phyloP scores from a whole-genome alignment of 2,113 vertebrate genomes.

The Arenaria interpres region DNA sequence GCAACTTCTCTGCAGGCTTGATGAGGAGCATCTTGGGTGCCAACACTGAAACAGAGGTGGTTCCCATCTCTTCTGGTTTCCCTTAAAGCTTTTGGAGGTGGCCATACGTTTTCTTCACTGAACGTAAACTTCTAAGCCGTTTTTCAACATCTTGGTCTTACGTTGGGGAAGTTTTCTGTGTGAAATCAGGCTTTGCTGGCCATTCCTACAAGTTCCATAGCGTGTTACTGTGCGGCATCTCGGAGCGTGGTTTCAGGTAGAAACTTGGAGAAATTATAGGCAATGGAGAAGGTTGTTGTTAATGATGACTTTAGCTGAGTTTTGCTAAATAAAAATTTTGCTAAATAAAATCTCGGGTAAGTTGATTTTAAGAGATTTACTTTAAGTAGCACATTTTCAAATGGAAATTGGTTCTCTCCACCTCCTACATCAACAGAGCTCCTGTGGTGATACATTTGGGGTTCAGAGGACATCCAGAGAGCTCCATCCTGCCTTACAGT shows the following conservation, averaged over 20 bases:
- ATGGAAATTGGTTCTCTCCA: neutral
- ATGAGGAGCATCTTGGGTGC: neutral
- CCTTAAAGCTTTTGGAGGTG: neutral
- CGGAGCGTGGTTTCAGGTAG: neutral
- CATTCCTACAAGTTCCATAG: neutral
- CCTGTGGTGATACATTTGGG: neutral
- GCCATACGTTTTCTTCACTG: fast-evolving
- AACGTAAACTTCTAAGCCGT: neutral
- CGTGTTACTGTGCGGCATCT: fast-evolving
- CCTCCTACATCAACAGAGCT: neutral
- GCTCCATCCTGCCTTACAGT: neutral
- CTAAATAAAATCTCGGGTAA: neutral
- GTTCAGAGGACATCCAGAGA: neutral
- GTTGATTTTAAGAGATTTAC: neutral
- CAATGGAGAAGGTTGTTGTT: neutral
- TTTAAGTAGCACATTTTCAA: neutral
- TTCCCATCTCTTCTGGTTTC: neutral
- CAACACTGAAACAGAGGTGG: neutral
- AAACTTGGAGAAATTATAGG: neutral
- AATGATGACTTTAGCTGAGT: neutral
- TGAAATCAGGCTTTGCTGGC: neutral
- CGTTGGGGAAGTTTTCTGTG: fast-evolving
- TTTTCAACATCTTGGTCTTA: neutral
- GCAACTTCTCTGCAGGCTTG: neutral
- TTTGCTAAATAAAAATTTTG: neutral